Evolutionary conservation across 1,140 invertebrate genomes (phyloP), one percentile per base, ranked within the genome.

Genomic region (Euschistus heros): DNA sequence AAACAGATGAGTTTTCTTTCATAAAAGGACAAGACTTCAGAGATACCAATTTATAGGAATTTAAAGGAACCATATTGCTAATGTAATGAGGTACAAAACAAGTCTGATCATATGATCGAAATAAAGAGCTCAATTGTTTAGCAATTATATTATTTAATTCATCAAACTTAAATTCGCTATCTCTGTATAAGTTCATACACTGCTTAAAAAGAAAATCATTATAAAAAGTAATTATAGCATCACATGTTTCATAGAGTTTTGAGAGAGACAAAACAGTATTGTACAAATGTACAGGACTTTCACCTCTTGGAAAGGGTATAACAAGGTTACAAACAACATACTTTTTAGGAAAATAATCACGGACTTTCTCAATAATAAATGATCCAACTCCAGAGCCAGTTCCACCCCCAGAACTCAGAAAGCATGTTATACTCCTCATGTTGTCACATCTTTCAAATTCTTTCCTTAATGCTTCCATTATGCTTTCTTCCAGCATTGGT

Each of bases 381-480:
- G 44, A 26, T 6, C 26, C 26, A 26, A 65, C 46, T 46, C 64
- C 64, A 14, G 64, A 65, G 15, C 64, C 64, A 27, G 64, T 65
- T 24, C 64, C 64, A 14, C 64, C 64, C 22, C 30, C 64, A 17
- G 47, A 14, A 26, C 64, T 52, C 17, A 44, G 24, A 54, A 65
- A 46, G 10, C 46, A 33, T 14, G 52, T 18, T 24, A 64, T 46
- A 20, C 62, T 46, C 5, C 30, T 46, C 2, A 54, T 8, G 14
- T 70, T 66, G 72, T 85, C 81, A 66, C 76, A 76, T 64, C 76
- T 78, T 72, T 86, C 84, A 14, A 76, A 71, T 73, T 85, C 81
- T 62, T 69, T 73, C 64, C 79, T 74, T 5, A 83, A 71, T 57
- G 74, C 73, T 3, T 84, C 78, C 63, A 83, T 69, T 17, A 82